Percentiles rank a stretch among this genome's conserved stretches.
phyloP scores from a whole-genome alignment of 2,888 invertebrate species.

The Nomada lathburiana region DNA sequence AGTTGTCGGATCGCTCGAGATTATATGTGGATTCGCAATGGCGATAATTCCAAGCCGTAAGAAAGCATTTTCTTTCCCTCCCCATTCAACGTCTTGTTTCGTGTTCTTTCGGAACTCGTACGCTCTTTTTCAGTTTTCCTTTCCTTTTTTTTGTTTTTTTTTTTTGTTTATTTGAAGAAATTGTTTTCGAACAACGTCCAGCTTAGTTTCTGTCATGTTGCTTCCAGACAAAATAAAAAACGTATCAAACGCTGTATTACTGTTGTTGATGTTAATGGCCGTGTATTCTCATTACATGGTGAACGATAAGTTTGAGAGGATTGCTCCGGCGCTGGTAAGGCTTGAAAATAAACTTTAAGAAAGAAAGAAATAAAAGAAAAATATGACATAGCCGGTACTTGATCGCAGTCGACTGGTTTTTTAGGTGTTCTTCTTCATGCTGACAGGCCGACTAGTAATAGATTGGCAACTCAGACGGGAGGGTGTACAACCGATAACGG shows the following conservation, averaged over 20 bases:
- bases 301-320: constrained; percentile 95
- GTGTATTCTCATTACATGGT: constrained; percentile 97
- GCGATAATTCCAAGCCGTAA: constrained; percentile 94
- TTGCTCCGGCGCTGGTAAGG: constrained; percentile 93
- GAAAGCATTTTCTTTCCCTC: constrained; percentile 74
- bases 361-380: not conserved
- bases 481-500: constrained; percentile 80
- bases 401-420: constrained; percentile 6
- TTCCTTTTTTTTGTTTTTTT: not conserved
- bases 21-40: constrained; percentile 93
- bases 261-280: constrained; percentile 94
- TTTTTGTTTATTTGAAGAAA: not conserved
- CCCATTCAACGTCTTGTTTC: not conserved
- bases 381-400: not conserved
- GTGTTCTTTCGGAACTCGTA: constrained; percentile 4
- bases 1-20: constrained; percentile 93
- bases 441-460: constrained; percentile 94
- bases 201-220: not conserved
- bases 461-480: constrained; percentile 88
- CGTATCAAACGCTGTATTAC: constrained; percentile 93
- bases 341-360: not conserved
- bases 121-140: constrained; percentile 57
- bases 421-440: constrained; percentile 94
- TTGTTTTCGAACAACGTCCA: not conserved
- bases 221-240: constrained; percentile 95